Conservation (phyloP, 2,113 vertebrate species). For the Sinocyclocheilus anophthalmus region DNA sequence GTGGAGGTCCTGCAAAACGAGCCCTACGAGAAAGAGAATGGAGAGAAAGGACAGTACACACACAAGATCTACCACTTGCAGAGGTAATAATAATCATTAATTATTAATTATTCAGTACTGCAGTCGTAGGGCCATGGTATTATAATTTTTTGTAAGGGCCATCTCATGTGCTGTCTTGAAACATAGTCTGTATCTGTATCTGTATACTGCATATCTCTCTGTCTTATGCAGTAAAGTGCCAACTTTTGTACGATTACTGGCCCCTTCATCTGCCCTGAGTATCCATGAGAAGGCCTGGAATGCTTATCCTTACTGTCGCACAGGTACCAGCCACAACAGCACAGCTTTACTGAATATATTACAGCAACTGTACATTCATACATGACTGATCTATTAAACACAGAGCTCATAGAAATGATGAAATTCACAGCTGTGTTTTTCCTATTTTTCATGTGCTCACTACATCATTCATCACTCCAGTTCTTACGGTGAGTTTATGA, state of each 20-base stretch:
- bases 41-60: slow-evolving; percentile 95
- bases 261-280: slow-evolving; percentile 86
- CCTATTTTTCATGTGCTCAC: slow-evolving; percentile 43
- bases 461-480: slow-evolving; percentile 49
- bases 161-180: not conserved
- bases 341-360: not conserved
- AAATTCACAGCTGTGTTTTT: slow-evolving; percentile 21
- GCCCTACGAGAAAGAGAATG: slow-evolving; percentile 89
- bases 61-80: slow-evolving; percentile 93
- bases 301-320: slow-evolving; percentile 96
- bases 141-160: not conserved
- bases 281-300: slow-evolving; percentile 97
- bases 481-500: slow-evolving; percentile 67
- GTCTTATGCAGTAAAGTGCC: slow-evolving; percentile 88
- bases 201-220: not conserved
- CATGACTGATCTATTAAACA: not conserved
- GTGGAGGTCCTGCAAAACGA: slow-evolving; percentile 91
- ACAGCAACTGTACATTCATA: not conserved
- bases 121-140: not conserved
- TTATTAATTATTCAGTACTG: not conserved
- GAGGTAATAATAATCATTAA: slow-evolving; percentile 59
- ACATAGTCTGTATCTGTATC: not conserved
- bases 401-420: not conserved
- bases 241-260: slow-evolving; percentile 80
- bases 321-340: slow-evolving; percentile 74